A percentile compares a stretch with the other conserved stretches of the same genome.
Conservation (phyloP, 2,113 vertebrate species). For the Odobenus rosmarus region DNA sequence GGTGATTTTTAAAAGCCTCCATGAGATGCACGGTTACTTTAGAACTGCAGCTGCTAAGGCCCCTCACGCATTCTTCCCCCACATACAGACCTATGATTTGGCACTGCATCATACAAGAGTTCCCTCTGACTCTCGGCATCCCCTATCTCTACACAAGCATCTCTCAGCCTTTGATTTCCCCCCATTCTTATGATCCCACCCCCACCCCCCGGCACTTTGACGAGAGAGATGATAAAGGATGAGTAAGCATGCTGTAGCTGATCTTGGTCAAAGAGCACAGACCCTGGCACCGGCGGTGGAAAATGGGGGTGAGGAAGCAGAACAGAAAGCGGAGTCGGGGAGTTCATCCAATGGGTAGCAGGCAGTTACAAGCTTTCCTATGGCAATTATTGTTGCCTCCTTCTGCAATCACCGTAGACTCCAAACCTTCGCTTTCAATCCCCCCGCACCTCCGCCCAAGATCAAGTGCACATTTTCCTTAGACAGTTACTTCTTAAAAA, state of each 20-base stretch:
- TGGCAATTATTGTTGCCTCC: neutral
- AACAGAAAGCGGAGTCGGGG: neutral
- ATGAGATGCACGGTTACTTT: neutral
- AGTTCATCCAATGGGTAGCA: neutral
- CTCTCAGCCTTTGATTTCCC: neutral
- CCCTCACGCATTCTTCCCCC: neutral
- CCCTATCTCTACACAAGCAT: neutral
- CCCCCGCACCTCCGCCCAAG: neutral
- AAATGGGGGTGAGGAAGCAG: neutral
- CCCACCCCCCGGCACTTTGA: neutral
- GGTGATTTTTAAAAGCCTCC: neutral
- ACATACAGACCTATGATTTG: fast-evolving
- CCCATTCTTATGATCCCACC: neutral
- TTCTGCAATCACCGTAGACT: neutral
- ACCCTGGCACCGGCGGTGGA: conserved; percentile 26
- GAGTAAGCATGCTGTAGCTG: conserved; percentile 45
- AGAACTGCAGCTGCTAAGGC: neutral
- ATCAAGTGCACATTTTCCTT: neutral
- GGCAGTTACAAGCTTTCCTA: neutral
- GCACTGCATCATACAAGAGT: neutral
- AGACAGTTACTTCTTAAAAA: neutral
- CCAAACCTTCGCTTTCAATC: neutral
- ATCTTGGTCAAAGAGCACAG: conserved; percentile 65
- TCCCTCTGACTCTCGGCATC: neutral
- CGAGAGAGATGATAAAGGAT: neutral